These are phyloP conservation scores for Heliconius eleuchia DNA, from an alignment of 1,140 invertebrate genomes.

Conservation along the genomic window DNA sequence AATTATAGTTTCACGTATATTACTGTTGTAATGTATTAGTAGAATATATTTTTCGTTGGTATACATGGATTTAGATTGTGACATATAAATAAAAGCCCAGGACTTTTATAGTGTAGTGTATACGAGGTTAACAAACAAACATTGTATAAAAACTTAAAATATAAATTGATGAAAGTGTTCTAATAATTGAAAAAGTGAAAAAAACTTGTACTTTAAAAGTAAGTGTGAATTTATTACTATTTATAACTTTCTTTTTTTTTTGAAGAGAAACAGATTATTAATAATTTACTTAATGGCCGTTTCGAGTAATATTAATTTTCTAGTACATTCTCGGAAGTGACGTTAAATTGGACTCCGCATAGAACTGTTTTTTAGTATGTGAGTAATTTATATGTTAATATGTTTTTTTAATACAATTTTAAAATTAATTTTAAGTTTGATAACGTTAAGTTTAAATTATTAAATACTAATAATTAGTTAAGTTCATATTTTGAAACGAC, in stretches of 20 bases:
- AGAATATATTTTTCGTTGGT: background rate
- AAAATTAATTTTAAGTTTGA: background rate
- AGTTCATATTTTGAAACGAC: background rate
- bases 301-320: background rate
- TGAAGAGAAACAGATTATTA: background rate
- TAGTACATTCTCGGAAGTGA: conserved; percentile 13
- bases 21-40: background rate
- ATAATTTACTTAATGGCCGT: background rate
- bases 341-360: background rate
- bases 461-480: background rate
- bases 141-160: background rate
- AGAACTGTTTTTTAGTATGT: background rate
- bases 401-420: background rate
- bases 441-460: background rate
- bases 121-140: background rate
- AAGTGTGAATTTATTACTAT: conserved; percentile 1
- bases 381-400: conserved; percentile 3
- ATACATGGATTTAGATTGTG: background rate
- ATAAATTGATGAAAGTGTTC: background rate
- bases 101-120: background rate
- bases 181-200: background rate
- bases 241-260: background rate
- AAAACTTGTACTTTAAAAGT: background rate
- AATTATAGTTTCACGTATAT: background rate
- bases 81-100: background rate